Conservation (phyloP, 1,140 invertebrate species). For the Rhopalosiphum padi region DNA sequence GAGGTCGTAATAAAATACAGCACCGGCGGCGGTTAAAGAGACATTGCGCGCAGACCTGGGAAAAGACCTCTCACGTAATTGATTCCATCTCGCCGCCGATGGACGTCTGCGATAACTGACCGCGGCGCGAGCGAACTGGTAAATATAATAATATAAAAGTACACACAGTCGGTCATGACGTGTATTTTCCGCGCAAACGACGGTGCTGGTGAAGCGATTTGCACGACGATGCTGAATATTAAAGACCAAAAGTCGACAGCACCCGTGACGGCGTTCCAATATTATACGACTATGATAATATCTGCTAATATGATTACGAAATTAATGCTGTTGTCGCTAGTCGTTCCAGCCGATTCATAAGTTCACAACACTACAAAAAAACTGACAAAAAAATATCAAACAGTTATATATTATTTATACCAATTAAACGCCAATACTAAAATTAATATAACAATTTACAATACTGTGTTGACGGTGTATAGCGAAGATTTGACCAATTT, state of each 20-base stretch:
- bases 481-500: not conserved
- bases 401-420: too few species aligned
- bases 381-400: too few species aligned
- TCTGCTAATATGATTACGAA: not conserved
- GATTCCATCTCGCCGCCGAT: not conserved
- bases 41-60: not conserved
- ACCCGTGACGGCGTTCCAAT: too few species aligned
- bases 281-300: too few species aligned
- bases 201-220: not conserved
- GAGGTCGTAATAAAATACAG: not conserved
- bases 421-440: too few species aligned
- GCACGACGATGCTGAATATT: not conserved
- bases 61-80: not conserved
- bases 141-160: not conserved
- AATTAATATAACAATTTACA: too few species aligned
- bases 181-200: not conserved
- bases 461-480: too few species aligned
- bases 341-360: too few species aligned
- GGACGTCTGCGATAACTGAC: not conserved
- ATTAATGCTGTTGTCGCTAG: not conserved
- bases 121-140: not conserved
- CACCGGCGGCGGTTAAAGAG: not conserved
- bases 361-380: too few species aligned
- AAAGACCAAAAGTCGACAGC: not conserved
- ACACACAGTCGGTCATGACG: not conserved